Evolutionary conservation across 2,797 vertebrate species (phyloP).

Genomic region (Pelochelys cantorii): DNA sequence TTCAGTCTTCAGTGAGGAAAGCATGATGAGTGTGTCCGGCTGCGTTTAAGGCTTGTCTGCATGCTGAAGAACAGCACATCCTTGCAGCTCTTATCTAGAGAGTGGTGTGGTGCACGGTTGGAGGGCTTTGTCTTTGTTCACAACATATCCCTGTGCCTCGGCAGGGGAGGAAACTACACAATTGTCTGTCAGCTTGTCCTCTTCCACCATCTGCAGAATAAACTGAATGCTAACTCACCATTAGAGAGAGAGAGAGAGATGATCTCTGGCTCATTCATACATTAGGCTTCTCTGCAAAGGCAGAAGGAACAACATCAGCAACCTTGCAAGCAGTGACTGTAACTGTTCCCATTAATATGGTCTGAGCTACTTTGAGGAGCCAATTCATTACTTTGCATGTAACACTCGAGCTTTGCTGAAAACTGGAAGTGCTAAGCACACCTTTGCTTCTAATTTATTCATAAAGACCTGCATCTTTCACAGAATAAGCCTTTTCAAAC

Average conservation of each 20-base stretch:
- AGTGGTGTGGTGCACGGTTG: slow-evolving; percentile 67
- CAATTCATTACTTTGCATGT: slow-evolving; percentile 69
- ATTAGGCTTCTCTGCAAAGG: slow-evolving; percentile 75
- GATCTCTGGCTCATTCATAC: slow-evolving; percentile 66
- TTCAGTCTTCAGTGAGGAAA: neutral
- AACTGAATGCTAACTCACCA: slow-evolving; percentile 73
- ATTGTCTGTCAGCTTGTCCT: slow-evolving; percentile 75
- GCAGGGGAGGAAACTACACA: slow-evolving; percentile 72
- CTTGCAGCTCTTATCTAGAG: slow-evolving; percentile 73
- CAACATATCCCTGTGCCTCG: slow-evolving; percentile 80
- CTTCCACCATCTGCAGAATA: slow-evolving; percentile 68
- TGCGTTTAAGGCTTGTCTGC: slow-evolving; percentile 48
- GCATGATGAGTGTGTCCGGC: slow-evolving; percentile 21
- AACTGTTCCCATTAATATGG: slow-evolving; percentile 68
- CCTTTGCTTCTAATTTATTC: slow-evolving; percentile 70
- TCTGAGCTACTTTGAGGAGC: slow-evolving; percentile 78
- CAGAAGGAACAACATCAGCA: slow-evolving; percentile 77
- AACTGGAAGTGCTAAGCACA: slow-evolving; percentile 71
- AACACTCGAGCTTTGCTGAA: slow-evolving; percentile 71
- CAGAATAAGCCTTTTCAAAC: slow-evolving; percentile 73
- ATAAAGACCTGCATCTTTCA: slow-evolving; percentile 72
- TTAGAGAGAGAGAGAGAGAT: slow-evolving; percentile 50
- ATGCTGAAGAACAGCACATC: slow-evolving; percentile 69
- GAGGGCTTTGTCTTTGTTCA: slow-evolving; percentile 83
- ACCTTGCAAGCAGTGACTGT: slow-evolving; percentile 73